phyloP scores from a whole-genome alignment of 2,888 invertebrate genomes.

The Aproaerema taeniolella region DNA sequence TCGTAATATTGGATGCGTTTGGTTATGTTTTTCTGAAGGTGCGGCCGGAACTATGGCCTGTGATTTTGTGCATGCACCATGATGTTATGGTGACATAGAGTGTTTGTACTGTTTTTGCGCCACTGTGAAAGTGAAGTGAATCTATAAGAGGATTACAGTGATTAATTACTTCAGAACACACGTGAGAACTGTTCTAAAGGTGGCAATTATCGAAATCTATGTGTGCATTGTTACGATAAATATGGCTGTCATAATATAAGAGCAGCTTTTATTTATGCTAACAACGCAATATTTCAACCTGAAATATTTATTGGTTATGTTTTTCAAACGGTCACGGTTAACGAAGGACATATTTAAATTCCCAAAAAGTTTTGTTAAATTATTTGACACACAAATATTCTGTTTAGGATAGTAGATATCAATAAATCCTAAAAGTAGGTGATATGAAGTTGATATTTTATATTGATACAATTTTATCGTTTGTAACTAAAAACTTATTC shows the following conservation, averaged over 20 bases:
- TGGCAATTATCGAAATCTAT: background rate
- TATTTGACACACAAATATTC: no score
- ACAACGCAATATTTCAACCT: background rate
- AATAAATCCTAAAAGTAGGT: no score
- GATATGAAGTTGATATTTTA: no score
- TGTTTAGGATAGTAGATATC: no score
- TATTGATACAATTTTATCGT: no score
- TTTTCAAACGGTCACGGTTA: background rate
- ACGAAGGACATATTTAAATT: background rate
- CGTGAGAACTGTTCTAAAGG: conserved; percentile 33
- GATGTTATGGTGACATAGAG: conserved; percentile 23
- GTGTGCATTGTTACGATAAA: background rate
- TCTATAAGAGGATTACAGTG: conserved; percentile 54
- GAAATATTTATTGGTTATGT: conserved; percentile 1
- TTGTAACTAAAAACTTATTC: no score
- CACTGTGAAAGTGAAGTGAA: conserved; percentile 48
- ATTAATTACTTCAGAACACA: conserved; percentile 31
- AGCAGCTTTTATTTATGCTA: background rate
- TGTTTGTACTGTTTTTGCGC: conserved; percentile 26
- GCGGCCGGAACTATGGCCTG: conserved; percentile 7
- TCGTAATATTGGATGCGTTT: conserved; percentile 15
- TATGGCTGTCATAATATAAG: background rate
- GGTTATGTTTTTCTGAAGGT: conserved; percentile 22
- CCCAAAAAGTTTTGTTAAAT: no score
- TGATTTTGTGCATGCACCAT: conserved; percentile 12